Evolutionary conservation across 2,888 invertebrate genomes (phyloP).

Genomic region (Caenorhabditis sp.): DNA sequence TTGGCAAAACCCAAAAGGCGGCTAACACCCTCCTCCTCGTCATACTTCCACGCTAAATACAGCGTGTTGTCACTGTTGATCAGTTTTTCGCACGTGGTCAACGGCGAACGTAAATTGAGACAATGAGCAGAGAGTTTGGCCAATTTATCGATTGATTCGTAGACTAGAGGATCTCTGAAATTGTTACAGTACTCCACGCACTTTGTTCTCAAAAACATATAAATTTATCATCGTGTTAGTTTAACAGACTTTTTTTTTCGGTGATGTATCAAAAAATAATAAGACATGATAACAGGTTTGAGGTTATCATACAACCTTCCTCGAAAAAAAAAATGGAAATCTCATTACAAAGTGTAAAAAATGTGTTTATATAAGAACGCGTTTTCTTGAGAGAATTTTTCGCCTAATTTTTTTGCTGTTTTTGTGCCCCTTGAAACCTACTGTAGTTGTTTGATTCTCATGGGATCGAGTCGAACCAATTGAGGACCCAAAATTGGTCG

Average conservation of each 20-base stretch:
- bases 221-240: not conserved
- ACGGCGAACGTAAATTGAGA: constrained; percentile 48
- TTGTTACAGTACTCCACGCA: not conserved
- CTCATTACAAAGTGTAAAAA: not conserved
- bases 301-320: too few species aligned
- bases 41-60: constrained; percentile 63
- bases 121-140: constrained; percentile 58
- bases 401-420: not conserved
- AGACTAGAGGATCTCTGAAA: constrained; percentile 43
- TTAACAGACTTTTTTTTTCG: not conserved
- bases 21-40: constrained; percentile 57
- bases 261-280: not conserved
- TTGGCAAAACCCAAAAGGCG: constrained; percentile 82
- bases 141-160: constrained; percentile 49
- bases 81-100: constrained; percentile 56
- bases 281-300: not conserved
- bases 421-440: constrained; percentile 16
- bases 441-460: constrained; percentile 61
- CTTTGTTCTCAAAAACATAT: too few species aligned
- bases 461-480: constrained; percentile 62
- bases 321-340: not conserved
- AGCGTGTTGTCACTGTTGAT: constrained; percentile 59
- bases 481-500: constrained; percentile 59
- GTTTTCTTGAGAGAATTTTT: not conserved
- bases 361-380: not conserved